phyloP scores from a whole-genome alignment of 2,888 invertebrate genomes.

The Drosophila seclusa region DNA sequence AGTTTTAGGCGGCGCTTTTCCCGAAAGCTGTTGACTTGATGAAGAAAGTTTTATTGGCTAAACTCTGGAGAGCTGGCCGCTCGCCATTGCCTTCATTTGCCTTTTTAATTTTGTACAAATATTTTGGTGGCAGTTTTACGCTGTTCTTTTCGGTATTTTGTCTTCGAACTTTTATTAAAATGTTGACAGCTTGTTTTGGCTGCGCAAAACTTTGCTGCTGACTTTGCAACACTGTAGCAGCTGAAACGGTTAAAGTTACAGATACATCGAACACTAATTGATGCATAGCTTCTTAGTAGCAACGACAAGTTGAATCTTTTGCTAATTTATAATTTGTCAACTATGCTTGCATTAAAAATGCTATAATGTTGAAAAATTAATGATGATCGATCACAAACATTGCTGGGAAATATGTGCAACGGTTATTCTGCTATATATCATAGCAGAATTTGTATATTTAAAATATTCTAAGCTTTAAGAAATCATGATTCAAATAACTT shows the following conservation, averaged over 20 bases:
- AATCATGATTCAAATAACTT: neutral
- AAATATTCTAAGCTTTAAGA: neutral
- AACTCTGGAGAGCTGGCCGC: slow-evolving; percentile 6
- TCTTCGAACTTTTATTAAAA: slow-evolving; percentile 55
- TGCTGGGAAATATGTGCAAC: neutral
- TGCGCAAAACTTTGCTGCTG: slow-evolving; percentile 23
- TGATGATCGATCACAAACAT: neutral
- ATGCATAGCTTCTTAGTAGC: slow-evolving; percentile 5
- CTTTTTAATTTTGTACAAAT: slow-evolving; percentile 70
- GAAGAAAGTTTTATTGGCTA: slow-evolving; percentile 78
- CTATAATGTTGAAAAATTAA: neutral
- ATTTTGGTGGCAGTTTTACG: slow-evolving; percentile 54
- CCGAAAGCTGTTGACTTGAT: slow-evolving; percentile 72
- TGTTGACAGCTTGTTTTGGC: slow-evolving; percentile 73
- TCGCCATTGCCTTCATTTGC: slow-evolving; percentile 42
- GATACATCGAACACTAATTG: slow-evolving; percentile 17
- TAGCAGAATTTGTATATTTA: neutral
- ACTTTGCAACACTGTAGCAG: slow-evolving; percentile 10
- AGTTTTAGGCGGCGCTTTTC: slow-evolving; percentile 64
- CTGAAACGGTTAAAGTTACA: neutral
- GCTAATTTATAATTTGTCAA: neutral
- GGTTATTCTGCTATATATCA: neutral
- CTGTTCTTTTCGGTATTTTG: slow-evolving; percentile 1
- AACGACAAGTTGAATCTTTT: neutral
- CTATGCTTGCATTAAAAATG: neutral